Evolutionary conservation across 1,140 invertebrate species (phyloP).

Genomic region (Penaeus chinensis): DNA sequence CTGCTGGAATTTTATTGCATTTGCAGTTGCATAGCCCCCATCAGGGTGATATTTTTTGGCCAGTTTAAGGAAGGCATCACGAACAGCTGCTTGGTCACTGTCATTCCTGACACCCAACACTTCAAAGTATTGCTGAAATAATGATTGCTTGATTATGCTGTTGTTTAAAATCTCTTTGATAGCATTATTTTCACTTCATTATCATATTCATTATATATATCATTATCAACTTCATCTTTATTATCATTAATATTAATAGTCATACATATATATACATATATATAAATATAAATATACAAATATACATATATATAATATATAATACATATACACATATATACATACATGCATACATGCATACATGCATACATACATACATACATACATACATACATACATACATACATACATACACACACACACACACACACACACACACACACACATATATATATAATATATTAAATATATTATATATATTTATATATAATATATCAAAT

Average conservation of each 20-base stretch:
- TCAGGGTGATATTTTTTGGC: conserved; percentile 88
- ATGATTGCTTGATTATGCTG: no score
- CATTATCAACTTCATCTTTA: no score
- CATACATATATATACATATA: no score
- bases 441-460: neutral
- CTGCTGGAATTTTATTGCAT: conserved; percentile 79
- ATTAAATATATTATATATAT: neutral
- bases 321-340: neutral
- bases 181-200: no score
- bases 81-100: conserved; percentile 59
- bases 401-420: neutral
- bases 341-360: neutral
- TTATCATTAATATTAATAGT: no score
- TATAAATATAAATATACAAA: neutral
- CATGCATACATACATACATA: conserved; percentile 4
- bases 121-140: conserved; percentile 21
- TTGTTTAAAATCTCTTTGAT: no score
- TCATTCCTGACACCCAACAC: conserved; percentile 21
- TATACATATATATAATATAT: neutral
- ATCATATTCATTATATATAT: no score
- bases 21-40: conserved; percentile 75
- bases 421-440: neutral
- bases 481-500: conserved; percentile 3
- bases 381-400: neutral
- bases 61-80: conserved; percentile 78